Conservation (phyloP, 1,140 invertebrate species). For the Drosophila arawakana region DNA sequence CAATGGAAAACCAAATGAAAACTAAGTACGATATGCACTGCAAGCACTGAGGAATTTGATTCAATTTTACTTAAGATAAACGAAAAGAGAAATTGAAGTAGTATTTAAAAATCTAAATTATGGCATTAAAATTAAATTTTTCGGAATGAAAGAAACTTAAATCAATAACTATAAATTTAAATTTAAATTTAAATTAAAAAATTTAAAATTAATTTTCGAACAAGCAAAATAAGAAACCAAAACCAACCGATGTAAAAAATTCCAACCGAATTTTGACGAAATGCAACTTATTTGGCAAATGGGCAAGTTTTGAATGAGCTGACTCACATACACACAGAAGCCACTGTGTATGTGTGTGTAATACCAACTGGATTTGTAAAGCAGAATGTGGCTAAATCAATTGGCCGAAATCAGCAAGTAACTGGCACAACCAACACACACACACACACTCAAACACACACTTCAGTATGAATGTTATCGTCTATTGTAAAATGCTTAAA, state of each 20-base stretch:
- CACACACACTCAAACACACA: not conserved
- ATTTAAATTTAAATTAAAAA: slow-evolving; percentile 7
- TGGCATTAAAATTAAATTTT: slow-evolving; percentile 39
- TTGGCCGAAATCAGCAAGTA: slow-evolving; percentile 17
- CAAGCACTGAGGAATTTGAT: slow-evolving; percentile 85
- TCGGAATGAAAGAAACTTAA: not conserved
- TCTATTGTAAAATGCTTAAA: slow-evolving; percentile 23
- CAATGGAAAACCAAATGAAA: slow-evolving; percentile 33
- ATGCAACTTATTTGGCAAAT: slow-evolving; percentile 15
- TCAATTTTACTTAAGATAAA: slow-evolving; percentile 84
- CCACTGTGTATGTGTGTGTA: slow-evolving; percentile 8
- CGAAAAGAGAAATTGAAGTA: slow-evolving; percentile 75
- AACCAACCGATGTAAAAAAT: slow-evolving; percentile 9
- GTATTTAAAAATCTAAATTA: slow-evolving; percentile 42
- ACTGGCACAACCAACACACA: slow-evolving; percentile 17
- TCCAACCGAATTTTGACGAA: slow-evolving; percentile 14
- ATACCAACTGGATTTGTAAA: slow-evolving; percentile 22
- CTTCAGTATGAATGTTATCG: slow-evolving; percentile 19
- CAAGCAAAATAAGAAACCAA: slow-evolving; percentile 26
- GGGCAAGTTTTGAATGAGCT: slow-evolving; percentile 49
- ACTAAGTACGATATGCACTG: slow-evolving; percentile 80
- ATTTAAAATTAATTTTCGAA: slow-evolving; percentile 49
- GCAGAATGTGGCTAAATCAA: slow-evolving; percentile 25
- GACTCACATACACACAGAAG: slow-evolving; percentile 4
- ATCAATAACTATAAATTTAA: slow-evolving; percentile 11